These are phyloP conservation scores for Hydropsyche betteni DNA, from an alignment of 2,888 invertebrate species.

Conservation along the genomic window DNA sequence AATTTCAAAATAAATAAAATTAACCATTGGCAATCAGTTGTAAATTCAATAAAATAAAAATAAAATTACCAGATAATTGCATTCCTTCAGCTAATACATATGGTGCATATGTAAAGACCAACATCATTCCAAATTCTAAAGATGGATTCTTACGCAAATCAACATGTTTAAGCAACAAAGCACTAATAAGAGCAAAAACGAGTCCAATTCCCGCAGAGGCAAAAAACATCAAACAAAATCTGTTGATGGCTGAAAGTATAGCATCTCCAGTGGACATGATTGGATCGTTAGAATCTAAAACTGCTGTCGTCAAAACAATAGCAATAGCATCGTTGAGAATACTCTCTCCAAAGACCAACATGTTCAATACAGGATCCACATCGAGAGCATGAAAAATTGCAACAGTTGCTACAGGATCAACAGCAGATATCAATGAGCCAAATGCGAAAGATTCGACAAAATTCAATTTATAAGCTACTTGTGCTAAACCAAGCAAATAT, in stretches of 20 bases:
- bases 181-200: constrained; percentile 92
- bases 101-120: constrained; percentile 98
- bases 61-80: constrained; percentile 80
- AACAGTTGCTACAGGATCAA: constrained; percentile 98
- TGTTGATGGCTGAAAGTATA: constrained; percentile 85
- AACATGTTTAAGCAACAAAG: constrained; percentile 91
- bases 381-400: constrained; percentile 98
- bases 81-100: constrained; percentile 98
- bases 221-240: constrained; percentile 97
- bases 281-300: constrained; percentile 73
- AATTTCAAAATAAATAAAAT: constrained; percentile 28
- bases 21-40: constrained; percentile 53
- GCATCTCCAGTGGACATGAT: constrained; percentile 80
- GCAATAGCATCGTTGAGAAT: constrained; percentile 98
- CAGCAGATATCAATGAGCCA: constrained; percentile 97
- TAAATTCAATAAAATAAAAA: constrained; percentile 30
- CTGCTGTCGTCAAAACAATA: constrained; percentile 94
- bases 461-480: constrained; percentile 89
- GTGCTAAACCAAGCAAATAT: constrained; percentile 90
- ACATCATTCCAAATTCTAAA: constrained; percentile 97
- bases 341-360: constrained; percentile 97
- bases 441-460: constrained; percentile 99
- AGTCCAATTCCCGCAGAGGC: constrained; percentile 98
- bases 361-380: constrained; percentile 96
- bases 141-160: constrained; percentile 97